phyloP scores from a whole-genome alignment of 2,113 vertebrate genomes.

The Lagopus leucura region DNA sequence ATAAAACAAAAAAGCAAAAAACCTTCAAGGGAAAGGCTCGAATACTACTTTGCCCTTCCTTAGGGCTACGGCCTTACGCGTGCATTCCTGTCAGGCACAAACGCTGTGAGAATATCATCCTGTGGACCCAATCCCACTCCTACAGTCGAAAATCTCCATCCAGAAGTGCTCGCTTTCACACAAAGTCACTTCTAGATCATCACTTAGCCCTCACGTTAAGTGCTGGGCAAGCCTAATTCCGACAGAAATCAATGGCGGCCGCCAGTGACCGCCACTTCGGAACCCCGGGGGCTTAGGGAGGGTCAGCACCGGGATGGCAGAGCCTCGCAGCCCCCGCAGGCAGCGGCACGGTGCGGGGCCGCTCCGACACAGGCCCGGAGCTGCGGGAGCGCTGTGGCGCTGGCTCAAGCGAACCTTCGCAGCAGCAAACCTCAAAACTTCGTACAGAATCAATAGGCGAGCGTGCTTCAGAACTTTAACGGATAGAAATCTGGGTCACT shows the following conservation, averaged over 20 bases:
- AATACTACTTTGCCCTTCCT: background rate
- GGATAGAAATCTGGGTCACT: background rate
- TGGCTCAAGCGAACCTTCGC: background rate
- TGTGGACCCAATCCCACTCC: background rate
- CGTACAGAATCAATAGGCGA: background rate
- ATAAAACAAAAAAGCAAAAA: background rate
- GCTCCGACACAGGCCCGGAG: background rate
- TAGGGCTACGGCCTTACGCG: background rate
- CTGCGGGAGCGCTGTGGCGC: background rate
- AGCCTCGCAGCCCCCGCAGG: background rate
- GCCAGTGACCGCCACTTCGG: background rate
- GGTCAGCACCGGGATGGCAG: background rate
- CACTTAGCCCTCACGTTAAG: background rate
- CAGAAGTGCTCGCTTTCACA: background rate
- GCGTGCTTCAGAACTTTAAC: background rate
- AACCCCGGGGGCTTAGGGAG: background rate
- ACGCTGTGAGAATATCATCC: slow-evolving; percentile 1
- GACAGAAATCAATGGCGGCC: slow-evolving; percentile 37
- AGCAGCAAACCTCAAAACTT: background rate
- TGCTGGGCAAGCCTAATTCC: slow-evolving; percentile 39
- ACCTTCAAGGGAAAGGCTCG: accelerated
- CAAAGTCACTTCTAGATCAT: slow-evolving; percentile 10
- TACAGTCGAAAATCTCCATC: background rate
- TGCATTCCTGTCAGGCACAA: background rate
- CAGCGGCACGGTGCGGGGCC: background rate